These are phyloP conservation scores for Cyanoliseus patagonus DNA, from an alignment of 2,113 vertebrate genomes.

Conservation along the genomic window DNA sequence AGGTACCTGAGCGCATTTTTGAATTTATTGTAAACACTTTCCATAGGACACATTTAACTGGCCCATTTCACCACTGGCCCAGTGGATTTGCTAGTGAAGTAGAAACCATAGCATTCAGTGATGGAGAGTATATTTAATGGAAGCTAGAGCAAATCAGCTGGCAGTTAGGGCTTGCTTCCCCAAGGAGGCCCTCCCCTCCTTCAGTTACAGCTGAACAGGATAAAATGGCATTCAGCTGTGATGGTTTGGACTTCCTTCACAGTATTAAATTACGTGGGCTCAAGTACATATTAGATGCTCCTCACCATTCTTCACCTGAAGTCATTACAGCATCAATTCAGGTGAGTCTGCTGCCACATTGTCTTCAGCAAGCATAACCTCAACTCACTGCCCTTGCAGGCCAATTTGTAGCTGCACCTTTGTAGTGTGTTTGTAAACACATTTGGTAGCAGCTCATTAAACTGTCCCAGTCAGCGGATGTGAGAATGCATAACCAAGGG, in stretches of 20 bases:
- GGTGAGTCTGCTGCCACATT: background rate
- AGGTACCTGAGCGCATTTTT: background rate
- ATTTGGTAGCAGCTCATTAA: background rate
- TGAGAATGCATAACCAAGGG: background rate
- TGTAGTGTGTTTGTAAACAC: background rate
- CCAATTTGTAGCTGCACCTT: background rate
- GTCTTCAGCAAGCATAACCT: fast-evolving
- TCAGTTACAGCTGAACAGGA: background rate
- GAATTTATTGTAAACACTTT: background rate
- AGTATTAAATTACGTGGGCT: background rate
- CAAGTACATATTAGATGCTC: background rate
- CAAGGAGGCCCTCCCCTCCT: constrained; percentile 8
- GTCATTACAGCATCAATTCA: background rate
- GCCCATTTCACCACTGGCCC: background rate
- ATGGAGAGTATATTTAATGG: background rate
- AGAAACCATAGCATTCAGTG: background rate
- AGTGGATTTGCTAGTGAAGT: background rate
- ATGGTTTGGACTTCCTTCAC: background rate
- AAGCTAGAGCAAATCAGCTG: background rate
- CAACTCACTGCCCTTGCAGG: background rate
- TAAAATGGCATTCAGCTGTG: background rate
- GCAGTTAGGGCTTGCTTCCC: background rate
- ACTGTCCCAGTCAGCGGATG: background rate
- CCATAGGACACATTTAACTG: background rate
- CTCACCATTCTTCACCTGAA: background rate